Evolutionary conservation across 2,113 vertebrate species (phyloP), one percentile per base, ranked within the genome.

Genomic region (Engystomops pustulosus): DNA sequence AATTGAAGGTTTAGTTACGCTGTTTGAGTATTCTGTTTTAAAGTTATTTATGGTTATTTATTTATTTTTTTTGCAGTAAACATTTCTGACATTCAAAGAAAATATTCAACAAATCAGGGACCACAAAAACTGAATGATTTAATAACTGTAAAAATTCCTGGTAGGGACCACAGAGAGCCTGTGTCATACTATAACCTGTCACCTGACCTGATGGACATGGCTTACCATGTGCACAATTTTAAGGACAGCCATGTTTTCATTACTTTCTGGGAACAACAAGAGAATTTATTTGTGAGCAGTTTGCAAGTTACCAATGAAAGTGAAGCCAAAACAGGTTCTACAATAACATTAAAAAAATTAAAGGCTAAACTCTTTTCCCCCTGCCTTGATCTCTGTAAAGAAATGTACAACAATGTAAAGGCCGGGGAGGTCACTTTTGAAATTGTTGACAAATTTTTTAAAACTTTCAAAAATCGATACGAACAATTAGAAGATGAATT

Each of bases 221-320:
- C 90, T 2, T 1, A 78, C 0, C 0, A 0, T 1, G 84, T 95
- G 0, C 70, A 92, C 83, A 41, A 0, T 0, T 91, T 94, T 1
- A 93, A 87, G 7, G 91, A 95, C 1, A 96, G 97, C 85, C 85
- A 90, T 69, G 44, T 96, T 86, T 95, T 99, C 86, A 89, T 88
- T 84, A 44, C 88, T 51, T 94, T 94, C 71, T 99, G 96, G 98
- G 86, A 92, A 10, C 87, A 90, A 17, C 79, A 86, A 2, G 94
- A 94, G 0, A 32, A 68, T 83, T 1, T 9, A 0, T 55, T 49
- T 12, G 70, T 53, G 32, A 2, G 53, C 0, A 38, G 49, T 27
- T 12, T 2, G 4, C 1, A 58, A 14, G 17, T 9, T 12, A n/a
- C 1, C 1, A 3, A n/a, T 41, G 9, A 58, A 0, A 60, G 55